These are phyloP conservation scores for Mechanitis messenoides DNA, from an alignment of 2,888 invertebrate species.

Conservation along the genomic window DNA sequence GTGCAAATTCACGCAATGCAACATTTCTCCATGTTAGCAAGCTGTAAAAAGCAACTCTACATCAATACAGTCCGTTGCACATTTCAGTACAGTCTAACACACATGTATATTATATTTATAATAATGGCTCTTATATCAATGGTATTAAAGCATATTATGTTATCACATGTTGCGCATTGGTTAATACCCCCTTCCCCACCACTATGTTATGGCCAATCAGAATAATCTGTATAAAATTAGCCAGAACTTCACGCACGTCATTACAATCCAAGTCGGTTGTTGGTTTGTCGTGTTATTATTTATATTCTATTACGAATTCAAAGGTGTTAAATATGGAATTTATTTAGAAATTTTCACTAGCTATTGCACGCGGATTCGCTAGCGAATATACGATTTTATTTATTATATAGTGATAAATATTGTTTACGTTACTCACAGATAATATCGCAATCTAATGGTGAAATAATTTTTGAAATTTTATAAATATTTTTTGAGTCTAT, in stretches of 20 bases:
- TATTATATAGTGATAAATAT: no score
- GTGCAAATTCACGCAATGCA: conserved; percentile 42
- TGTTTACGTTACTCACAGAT: no score
- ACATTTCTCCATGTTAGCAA: conserved; percentile 43
- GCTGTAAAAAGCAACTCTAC: conserved; percentile 47
- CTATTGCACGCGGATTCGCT: no score
- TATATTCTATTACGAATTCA: conserved; percentile 19
- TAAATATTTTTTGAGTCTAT: no score
- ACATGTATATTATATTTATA: background rate
- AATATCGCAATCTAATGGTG: no score
- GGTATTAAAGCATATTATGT: background rate
- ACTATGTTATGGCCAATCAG: conserved; percentile 51
- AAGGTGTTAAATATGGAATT: conserved; percentile 2
- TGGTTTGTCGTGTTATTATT: conserved; percentile 39
- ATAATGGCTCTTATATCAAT: conserved; percentile 7
- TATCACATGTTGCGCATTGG: conserved; percentile 5
- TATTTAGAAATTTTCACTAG: background rate
- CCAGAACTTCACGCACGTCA: conserved; percentile 49
- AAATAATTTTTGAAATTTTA: no score
- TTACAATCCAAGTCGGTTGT: conserved; percentile 45
- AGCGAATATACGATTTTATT: no score
- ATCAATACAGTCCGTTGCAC: conserved; percentile 14
- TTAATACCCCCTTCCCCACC: conserved; percentile 36
- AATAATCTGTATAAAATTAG: conserved; percentile 58
- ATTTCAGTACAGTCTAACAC: background rate